Percentiles rank a stretch among this genome's conserved stretches.
phyloP scores from a whole-genome alignment of 2,797 vertebrate species.

The Sarcophilus harrisii region DNA sequence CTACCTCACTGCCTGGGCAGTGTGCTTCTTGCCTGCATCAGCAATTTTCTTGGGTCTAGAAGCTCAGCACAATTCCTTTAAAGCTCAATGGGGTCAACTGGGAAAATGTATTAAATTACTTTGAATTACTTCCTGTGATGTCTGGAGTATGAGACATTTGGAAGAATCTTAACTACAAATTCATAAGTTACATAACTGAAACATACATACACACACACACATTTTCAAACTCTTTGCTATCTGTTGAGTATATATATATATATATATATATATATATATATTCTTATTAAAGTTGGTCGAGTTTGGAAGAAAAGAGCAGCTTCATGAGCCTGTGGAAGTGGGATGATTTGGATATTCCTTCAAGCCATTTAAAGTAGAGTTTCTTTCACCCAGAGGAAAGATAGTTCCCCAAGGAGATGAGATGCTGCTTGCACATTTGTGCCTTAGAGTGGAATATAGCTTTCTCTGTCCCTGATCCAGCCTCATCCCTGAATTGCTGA shows the following conservation, averaged over 20 bases:
- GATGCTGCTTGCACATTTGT: neutral
- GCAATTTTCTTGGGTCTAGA: neutral
- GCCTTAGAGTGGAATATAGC: neutral
- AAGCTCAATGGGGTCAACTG: neutral
- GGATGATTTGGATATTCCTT: neutral
- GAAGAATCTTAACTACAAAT: neutral
- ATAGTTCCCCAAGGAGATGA: neutral
- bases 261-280: neutral
- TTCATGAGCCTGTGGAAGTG: neutral
- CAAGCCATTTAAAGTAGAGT: neutral
- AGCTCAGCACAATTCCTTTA: neutral
- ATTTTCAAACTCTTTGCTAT: neutral
- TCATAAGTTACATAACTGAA: neutral
- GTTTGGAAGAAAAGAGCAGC: neutral
- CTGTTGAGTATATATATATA: neutral
- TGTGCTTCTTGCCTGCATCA: neutral
- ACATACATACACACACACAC: neutral
- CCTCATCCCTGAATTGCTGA: constrained; percentile 69
- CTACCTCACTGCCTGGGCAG: neutral
- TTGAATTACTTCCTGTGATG: neutral
- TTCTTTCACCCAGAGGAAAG: neutral
- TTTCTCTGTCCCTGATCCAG: constrained; percentile 58
- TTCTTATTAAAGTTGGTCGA: neutral
- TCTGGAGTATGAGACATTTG: neutral
- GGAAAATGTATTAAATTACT: neutral